These are phyloP conservation scores for Drosophila setifemur DNA, from an alignment of 1,140 invertebrate species.

Conservation along the genomic window DNA sequence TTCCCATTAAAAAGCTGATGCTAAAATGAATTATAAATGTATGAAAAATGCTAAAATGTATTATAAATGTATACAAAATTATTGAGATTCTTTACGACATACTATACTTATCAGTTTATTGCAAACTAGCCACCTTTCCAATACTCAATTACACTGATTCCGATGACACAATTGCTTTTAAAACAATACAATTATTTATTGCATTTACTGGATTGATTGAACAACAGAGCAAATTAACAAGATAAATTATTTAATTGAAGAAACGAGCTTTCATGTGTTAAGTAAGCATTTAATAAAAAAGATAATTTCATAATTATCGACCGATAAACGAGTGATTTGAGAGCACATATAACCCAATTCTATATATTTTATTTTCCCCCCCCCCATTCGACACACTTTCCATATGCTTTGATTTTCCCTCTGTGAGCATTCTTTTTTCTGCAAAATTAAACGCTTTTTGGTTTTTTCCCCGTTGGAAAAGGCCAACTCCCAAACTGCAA, in stretches of 20 bases:
- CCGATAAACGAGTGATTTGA: background rate
- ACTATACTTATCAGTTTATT: no score
- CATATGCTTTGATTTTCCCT: no score
- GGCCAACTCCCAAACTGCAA: background rate
- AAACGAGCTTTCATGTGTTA: no score
- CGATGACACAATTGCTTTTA: constrained; percentile 4
- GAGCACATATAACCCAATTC: constrained; percentile 7
- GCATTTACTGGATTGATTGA: no score
- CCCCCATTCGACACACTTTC: background rate
- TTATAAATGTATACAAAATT: no score
- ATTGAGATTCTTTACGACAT: no score
- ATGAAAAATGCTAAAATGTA: no score
- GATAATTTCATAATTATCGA: background rate
- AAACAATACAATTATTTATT: background rate
- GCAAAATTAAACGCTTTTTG: background rate
- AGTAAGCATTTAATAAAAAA: background rate
- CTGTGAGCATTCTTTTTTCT: background rate
- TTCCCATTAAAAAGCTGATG: no score
- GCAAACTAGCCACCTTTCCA: no score
- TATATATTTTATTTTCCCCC: background rate
- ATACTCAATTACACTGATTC: background rate
- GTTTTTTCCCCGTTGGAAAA: background rate
- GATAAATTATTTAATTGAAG: no score
- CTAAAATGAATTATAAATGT: no score
- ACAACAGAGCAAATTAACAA: background rate